Conservation (phyloP, 2,113 vertebrate species). For the Strix aluco region DNA sequence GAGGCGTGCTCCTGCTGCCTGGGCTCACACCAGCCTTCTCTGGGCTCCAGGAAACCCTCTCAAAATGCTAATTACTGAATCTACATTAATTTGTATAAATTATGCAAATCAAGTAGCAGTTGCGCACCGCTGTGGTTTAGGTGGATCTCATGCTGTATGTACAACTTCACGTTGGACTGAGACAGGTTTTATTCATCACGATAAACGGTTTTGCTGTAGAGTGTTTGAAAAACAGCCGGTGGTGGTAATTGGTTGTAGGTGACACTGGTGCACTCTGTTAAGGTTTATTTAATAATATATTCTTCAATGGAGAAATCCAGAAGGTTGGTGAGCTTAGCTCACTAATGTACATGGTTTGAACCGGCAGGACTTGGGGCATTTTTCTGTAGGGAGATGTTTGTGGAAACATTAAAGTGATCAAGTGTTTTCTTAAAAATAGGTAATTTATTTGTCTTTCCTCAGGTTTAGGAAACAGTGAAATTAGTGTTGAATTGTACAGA, state of each 20-base stretch:
- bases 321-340: background rate
- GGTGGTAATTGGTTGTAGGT: slow-evolving; percentile 53
- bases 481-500: background rate
- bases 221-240: slow-evolving; percentile 59
- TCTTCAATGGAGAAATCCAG: background rate
- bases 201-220: slow-evolving; percentile 50
- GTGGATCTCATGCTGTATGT: slow-evolving; percentile 57
- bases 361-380: background rate
- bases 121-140: slow-evolving; percentile 47
- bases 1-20: background rate
- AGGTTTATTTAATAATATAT: slow-evolving; percentile 56
- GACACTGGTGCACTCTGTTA: slow-evolving; percentile 41
- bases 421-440: background rate
- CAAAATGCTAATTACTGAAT: slow-evolving; percentile 67
- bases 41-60: slow-evolving; percentile 61
- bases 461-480: background rate
- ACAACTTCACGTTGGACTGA: slow-evolving; percentile 56
- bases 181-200: slow-evolving; percentile 38
- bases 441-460: background rate
- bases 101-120: slow-evolving; percentile 64
- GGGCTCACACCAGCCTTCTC: slow-evolving; percentile 46
- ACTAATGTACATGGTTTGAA: background rate
- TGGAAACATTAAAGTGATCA: background rate
- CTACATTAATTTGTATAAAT: slow-evolving; percentile 73
- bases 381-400: background rate